Base-by-base conservation (phyloP, 2,113 vertebrate species). In the Centrocercus urophasianus region DNA sequence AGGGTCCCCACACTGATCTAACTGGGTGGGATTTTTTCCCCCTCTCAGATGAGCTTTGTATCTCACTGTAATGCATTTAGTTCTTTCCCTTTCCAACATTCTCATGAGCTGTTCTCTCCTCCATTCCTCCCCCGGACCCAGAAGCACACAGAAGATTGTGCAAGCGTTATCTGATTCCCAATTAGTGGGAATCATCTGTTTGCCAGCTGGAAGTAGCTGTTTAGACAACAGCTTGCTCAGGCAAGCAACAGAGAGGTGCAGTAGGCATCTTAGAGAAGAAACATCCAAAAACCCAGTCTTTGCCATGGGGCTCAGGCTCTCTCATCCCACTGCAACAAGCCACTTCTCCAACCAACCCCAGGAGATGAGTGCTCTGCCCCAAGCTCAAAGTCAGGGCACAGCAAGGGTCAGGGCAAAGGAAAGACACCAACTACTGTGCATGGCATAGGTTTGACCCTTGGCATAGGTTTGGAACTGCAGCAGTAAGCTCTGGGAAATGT, bases 151-250 rank as follows among this genome's bases (percentile, higher is more conserved):
- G 36, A 36, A 36, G 0, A n/a, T 78, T 88, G 56, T 92, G 52
- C 69, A 88, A 94, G 32, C 16, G 15, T 45, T 8, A 2, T 38
- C 60, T 67, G 50, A 84, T 81, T 88, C 69, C 47, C 38, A 64
- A 65, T 17, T 65, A 38, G 47, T 78, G 80, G 70, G 72, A 74
- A 90, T 76, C 86, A 83, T 79, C 87, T 93, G 90, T 54, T 72
- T 90, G 69, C 61, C 91, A 96, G 74, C 83, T 90, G 90, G 79
- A 48, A 78, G 38, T 8, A 24, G 10, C 73, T 65, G 63, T 54
- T 82, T 45, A 75, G 80, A 48, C 34, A 88, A 36, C 6, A 60
- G 43, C 74, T 81, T 67, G 8, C 38, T 79, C 52, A 25, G 48
- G 20, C 38, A 38, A 45, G 25, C 8, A 42, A 21, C 30, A 42